A percentile compares a stretch with the other conserved stretches of the same genome.
These are phyloP conservation scores for Tylochromis polylepis DNA, from an alignment of 2,113 vertebrate genomes.

Conservation along the genomic window DNA sequence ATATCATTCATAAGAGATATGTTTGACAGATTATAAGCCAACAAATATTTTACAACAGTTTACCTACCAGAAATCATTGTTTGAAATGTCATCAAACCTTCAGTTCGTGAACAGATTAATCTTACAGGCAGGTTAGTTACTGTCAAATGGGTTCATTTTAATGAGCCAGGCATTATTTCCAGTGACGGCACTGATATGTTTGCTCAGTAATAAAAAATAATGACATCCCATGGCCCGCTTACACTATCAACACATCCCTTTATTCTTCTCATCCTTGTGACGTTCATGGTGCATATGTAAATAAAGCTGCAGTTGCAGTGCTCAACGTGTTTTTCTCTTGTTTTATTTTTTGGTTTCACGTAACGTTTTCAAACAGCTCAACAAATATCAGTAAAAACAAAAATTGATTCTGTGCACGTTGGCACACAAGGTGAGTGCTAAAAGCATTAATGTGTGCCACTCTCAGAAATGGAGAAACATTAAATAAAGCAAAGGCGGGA, in stretches of 20 bases:
- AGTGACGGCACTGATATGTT: neutral
- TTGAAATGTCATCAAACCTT: neutral
- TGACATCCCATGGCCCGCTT: neutral
- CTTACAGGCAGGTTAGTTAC: neutral
- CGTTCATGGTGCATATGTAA: neutral
- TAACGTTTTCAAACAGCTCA: neutral
- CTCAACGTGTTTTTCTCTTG: neutral
- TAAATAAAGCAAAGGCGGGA: neutral
- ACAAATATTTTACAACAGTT: neutral
- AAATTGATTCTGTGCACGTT: neutral
- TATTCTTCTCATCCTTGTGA: neutral
- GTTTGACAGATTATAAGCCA: neutral
- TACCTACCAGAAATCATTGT: neutral
- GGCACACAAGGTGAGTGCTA: neutral
- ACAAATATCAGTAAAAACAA: neutral
- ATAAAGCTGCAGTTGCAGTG: neutral
- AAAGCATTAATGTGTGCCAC: neutral
- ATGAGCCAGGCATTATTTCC: neutral
- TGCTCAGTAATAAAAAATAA: neutral
- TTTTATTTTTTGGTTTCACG: neutral
- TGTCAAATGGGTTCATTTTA: neutral
- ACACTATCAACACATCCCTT: neutral
- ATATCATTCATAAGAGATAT: neutral
- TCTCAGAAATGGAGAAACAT: neutral
- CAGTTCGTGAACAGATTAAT: neutral